Evolutionary conservation across 2,888 invertebrate species (phyloP).

Genomic region (Eueremaeus valkanovi): DNA sequence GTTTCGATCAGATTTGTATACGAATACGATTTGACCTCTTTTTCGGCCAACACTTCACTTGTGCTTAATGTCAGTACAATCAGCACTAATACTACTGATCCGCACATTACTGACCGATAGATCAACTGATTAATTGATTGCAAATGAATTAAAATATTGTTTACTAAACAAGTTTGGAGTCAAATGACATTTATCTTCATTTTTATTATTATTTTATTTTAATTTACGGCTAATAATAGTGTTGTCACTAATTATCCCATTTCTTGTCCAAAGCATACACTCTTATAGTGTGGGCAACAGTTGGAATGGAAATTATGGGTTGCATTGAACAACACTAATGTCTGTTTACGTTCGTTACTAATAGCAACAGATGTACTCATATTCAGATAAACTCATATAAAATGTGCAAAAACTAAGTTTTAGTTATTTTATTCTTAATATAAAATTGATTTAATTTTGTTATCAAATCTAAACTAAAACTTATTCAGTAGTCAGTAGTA

Average conservation of each 20-base stretch:
- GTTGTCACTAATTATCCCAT: neutral
- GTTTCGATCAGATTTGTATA: constrained; percentile 11
- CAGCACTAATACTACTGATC: neutral
- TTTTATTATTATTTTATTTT: neutral
- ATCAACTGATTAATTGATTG: neutral
- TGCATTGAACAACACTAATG: neutral
- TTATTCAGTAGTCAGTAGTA: too few relatives aligned
- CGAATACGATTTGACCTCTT: neutral
- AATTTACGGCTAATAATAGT: neutral
- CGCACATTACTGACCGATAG: too few relatives aligned
- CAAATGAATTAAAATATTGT: neutral
- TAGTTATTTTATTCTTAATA: too few relatives aligned
- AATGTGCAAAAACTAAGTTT: too few relatives aligned
- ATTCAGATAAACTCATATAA: too few relatives aligned
- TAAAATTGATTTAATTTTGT: too few relatives aligned
- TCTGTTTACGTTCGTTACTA: too few relatives aligned
- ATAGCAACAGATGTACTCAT: too few relatives aligned
- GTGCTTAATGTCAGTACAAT: neutral
- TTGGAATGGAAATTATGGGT: too few relatives aligned
- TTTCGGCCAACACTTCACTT: neutral
- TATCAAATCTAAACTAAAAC: too few relatives aligned
- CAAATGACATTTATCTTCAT: neutral
- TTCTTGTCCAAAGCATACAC: neutral
- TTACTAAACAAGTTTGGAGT: neutral
- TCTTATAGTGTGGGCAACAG: neutral